Percentiles rank a stretch among this genome's conserved stretches.
Evolutionary conservation across 1,140 invertebrate genomes (phyloP).

Genomic region (Drosophila triauraria): DNA sequence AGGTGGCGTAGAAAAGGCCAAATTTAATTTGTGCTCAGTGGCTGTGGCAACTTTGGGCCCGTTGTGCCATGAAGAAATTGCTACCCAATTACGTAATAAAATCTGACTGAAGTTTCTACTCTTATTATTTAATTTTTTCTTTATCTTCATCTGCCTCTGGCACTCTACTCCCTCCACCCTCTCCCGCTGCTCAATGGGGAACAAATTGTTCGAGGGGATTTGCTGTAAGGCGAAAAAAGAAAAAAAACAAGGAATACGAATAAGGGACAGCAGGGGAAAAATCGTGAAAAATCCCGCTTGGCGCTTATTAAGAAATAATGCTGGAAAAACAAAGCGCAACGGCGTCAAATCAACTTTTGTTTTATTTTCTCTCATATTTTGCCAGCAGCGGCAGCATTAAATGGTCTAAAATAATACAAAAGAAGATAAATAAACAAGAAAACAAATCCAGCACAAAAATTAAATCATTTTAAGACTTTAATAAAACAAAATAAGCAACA

Average conservation of each 20-base stretch:
- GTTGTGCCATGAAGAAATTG: conserved; percentile 77
- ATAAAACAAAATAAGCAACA: background rate
- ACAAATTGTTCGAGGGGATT: conserved; percentile 50
- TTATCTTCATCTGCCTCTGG: conserved; percentile 38
- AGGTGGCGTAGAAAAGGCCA: conserved; percentile 56
- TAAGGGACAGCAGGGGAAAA: background rate
- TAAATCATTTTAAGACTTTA: background rate
- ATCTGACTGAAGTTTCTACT: conserved; percentile 81
- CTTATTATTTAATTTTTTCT: conserved; percentile 83
- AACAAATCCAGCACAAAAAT: background rate
- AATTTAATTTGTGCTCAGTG: conserved; percentile 82
- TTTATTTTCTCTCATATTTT: conserved; percentile 11
- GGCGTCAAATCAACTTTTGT: conserved; percentile 75
- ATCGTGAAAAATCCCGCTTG: conserved; percentile 42
- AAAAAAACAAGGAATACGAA: conserved; percentile 3
- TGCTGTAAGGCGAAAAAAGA: background rate
- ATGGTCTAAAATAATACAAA: conserved; percentile 1
- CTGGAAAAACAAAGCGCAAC: conserved; percentile 72
- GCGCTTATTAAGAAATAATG: conserved; percentile 80
- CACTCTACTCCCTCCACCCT: background rate
- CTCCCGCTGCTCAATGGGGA: conserved; percentile 7
- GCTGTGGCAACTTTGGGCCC: conserved; percentile 47
- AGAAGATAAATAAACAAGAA: conserved; percentile 4
- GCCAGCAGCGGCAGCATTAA: conserved; percentile 51
- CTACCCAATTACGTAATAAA: conserved; percentile 84